Evolutionary conservation across 2,888 invertebrate species (phyloP), one percentile per base, ranked within the genome.

Genomic region (Agonum fuliginosum): DNA sequence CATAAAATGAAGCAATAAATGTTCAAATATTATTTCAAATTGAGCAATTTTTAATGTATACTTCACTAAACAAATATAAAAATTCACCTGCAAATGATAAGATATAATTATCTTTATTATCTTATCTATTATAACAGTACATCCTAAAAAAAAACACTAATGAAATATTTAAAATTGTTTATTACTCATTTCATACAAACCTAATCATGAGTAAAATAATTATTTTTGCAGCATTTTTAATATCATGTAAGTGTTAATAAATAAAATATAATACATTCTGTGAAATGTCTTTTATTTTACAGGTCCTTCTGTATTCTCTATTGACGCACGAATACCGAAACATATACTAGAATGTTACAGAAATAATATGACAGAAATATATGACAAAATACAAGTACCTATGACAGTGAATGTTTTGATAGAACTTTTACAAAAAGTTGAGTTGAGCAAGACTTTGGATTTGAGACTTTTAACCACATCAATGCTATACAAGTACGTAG

Each of bases 371-470:
- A 88, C 89, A 0, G 74, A 79, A 12, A 80, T 81, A 70, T 81
- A 85, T 27, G 82, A 88, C 5, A 65, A 65, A 0, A 22, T 48
- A 17, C 85, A 86, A 54, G 88, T 91, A 22, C 92, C 93, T 0
- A 86, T 89, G 78, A 89, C 91, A 14, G 84, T 92, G 2, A 89
- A 89, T 79, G 87, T 91, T 0, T 86, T 91, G 71, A 85, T 93
- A 19, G 92, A 92, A 72, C 84, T 93, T 8, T 81, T 93, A 30
- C 88, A 90, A 81, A 92, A 91, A 85, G 84, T 92, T 73, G 93
- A 93, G 83, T 83, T 85, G 71, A 81, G 85, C 62, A 86, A 88
- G 43, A 86, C 90, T 3, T 89, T 87, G 78, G 86, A 92, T 81
- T 87, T 91, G 83, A 87, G 91, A 82, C 83, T 89, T 78, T 85